Conservation (phyloP, 2,888 invertebrate species). For the Dicyrtoma fusca region DNA sequence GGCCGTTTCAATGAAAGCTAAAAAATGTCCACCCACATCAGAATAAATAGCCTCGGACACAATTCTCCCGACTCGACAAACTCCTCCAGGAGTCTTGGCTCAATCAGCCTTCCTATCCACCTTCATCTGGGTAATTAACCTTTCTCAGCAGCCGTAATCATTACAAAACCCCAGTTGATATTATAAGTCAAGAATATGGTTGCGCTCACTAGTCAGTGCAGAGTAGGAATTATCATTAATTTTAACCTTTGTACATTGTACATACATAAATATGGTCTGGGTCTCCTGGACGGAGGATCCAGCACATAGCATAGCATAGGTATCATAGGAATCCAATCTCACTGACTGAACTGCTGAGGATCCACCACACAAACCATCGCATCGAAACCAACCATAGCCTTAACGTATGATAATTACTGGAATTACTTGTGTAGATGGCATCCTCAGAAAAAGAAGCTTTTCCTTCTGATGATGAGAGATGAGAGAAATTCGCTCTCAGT, state of each 20-base stretch:
- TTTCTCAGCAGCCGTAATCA: slow-evolving; percentile 32
- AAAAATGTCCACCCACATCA: slow-evolving; percentile 53
- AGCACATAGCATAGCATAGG: too few relatives aligned
- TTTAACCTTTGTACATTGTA: neutral
- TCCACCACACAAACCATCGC: too few relatives aligned
- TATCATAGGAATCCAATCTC: too few relatives aligned
- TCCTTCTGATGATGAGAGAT: slow-evolving; percentile 1
- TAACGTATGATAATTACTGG: too few relatives aligned
- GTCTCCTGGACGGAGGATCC: too few relatives aligned
- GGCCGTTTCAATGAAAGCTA: slow-evolving; percentile 16
- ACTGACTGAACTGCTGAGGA: too few relatives aligned
- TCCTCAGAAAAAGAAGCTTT: neutral
- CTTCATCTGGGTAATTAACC: slow-evolving; percentile 45
- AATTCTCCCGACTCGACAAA: neutral
- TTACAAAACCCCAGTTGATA: slow-evolving; percentile 5
- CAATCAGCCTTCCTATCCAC: slow-evolving; percentile 23
- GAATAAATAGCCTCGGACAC: slow-evolving; percentile 50
- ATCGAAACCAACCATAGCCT: too few relatives aligned
- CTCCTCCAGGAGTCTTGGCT: slow-evolving; percentile 17
- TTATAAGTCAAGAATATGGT: neutral
- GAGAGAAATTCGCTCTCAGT: slow-evolving; percentile 34
- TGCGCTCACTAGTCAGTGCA: neutral
- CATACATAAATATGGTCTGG: neutral
- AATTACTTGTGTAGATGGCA: neutral
- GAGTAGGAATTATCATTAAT: neutral